A percentile compares a stretch with the other conserved stretches of the same genome.
These are phyloP conservation scores for Dendrocopos noguchii DNA, from an alignment of 2,113 vertebrate genomes.

Conservation along the genomic window DNA sequence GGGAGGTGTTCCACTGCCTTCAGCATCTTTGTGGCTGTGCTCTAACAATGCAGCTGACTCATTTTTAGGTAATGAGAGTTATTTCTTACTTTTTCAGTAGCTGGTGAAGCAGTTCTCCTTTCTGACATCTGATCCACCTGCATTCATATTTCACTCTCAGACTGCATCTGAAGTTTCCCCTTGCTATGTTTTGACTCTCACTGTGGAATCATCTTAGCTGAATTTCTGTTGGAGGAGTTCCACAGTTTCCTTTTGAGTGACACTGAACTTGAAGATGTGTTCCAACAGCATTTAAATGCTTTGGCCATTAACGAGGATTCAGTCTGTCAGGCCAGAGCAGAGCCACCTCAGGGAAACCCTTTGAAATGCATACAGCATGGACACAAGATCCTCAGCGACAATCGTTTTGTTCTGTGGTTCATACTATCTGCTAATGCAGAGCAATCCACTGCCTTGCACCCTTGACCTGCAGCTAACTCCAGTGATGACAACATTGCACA, in stretches of 20 bases:
- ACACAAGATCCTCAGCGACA: neutral
- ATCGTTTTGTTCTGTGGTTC: neutral
- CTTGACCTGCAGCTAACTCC: neutral
- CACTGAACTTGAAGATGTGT: neutral
- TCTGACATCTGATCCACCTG: neutral
- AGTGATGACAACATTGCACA: neutral
- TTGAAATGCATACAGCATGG: neutral
- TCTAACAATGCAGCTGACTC: neutral
- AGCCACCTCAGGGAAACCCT: neutral
- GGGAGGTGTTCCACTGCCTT: no score
- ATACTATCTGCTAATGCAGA: neutral
- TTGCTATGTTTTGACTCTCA: neutral
- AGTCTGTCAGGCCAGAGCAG: neutral
- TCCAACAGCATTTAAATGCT: neutral
- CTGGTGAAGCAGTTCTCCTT: neutral
- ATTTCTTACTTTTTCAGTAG: neutral
- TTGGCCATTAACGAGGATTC: neutral
- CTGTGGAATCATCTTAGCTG: neutral
- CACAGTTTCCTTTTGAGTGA: neutral
- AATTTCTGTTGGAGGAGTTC: neutral
- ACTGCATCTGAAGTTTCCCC: neutral
- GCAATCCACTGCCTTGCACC: neutral
- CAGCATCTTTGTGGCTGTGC: no score
- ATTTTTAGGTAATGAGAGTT: neutral
- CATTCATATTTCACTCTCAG: neutral